These are phyloP conservation scores for Cartodere bifasciata DNA, from an alignment of 2,888 invertebrate species.

Conservation along the genomic window DNA sequence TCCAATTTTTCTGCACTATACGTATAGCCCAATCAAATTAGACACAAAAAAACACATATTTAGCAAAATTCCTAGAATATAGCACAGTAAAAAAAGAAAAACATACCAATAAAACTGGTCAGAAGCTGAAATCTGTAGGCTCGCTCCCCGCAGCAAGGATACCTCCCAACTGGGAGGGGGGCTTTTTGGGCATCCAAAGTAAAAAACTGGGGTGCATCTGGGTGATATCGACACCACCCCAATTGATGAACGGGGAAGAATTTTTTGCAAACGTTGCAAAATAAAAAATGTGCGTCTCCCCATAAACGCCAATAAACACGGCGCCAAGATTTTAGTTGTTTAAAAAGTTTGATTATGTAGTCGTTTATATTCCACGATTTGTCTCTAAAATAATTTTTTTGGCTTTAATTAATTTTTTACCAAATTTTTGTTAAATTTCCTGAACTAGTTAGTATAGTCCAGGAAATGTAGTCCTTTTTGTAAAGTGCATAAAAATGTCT, in stretches of 20 bases:
- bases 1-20: too few species aligned
- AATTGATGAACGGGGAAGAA: conserved; percentile 66
- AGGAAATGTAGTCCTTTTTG: too few species aligned
- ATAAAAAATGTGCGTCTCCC: conserved; percentile 81
- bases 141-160: conserved; percentile 77
- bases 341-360: conserved; percentile 62
- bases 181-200: conserved; percentile 50
- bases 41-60: too few species aligned
- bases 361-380: conserved; percentile 68
- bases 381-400: conserved; percentile 50
- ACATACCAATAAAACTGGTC: too few species aligned
- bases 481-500: too few species aligned
- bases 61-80: too few species aligned
- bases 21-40: too few species aligned
- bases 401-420: too few species aligned
- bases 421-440: too few species aligned
- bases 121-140: conserved; percentile 53
- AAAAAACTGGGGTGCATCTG: conserved; percentile 65
- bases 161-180: conserved; percentile 57
- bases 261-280: conserved; percentile 66
- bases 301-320: conserved; percentile 89
- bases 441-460: too few species aligned
- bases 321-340: conserved; percentile 75
- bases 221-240: conserved; percentile 72
- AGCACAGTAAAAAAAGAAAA: too few species aligned